Evolutionary conservation across 2,888 invertebrate species (phyloP).

Genomic region (Hyposoter didymator): DNA sequence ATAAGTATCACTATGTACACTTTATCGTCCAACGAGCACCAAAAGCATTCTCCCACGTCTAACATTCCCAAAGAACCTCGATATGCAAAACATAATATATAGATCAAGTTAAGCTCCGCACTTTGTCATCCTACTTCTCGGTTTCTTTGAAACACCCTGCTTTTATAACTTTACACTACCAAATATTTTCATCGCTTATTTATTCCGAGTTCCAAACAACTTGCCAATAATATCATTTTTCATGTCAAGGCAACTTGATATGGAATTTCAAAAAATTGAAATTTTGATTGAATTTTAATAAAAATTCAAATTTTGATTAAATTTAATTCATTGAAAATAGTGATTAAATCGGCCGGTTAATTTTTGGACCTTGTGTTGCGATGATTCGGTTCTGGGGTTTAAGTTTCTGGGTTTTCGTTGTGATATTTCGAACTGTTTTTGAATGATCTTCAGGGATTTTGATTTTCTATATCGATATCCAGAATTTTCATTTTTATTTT

Average conservation of each 20-base stretch:
- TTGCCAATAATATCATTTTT: neutral
- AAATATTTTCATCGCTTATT: slow-evolving; percentile 25
- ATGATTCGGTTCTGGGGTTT: too few species aligned
- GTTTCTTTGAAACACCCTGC: neutral
- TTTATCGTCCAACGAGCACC: slow-evolving; percentile 25
- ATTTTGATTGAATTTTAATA: too few species aligned
- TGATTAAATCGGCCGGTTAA: too few species aligned
- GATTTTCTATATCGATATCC: too few species aligned
- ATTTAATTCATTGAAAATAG: too few species aligned
- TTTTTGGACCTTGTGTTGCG: too few species aligned
- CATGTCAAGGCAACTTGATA: neutral
- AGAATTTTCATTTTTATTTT: neutral
- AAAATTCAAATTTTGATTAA: too few species aligned
- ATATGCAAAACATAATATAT: slow-evolving; percentile 36
- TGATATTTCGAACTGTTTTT: too few species aligned
- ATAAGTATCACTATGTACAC: neutral
- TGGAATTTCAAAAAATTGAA: too few species aligned
- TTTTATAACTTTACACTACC: neutral
- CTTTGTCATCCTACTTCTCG: slow-evolving; percentile 11
- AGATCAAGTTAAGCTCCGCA: slow-evolving; percentile 13
- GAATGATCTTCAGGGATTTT: too few species aligned
- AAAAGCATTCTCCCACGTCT: slow-evolving; percentile 37
- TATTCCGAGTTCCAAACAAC: slow-evolving; percentile 8
- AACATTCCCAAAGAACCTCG: slow-evolving; percentile 31
- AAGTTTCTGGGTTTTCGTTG: too few species aligned